These are phyloP conservation scores for Elachura formosa DNA, from an alignment of 2,113 vertebrate species.

Conservation along the genomic window DNA sequence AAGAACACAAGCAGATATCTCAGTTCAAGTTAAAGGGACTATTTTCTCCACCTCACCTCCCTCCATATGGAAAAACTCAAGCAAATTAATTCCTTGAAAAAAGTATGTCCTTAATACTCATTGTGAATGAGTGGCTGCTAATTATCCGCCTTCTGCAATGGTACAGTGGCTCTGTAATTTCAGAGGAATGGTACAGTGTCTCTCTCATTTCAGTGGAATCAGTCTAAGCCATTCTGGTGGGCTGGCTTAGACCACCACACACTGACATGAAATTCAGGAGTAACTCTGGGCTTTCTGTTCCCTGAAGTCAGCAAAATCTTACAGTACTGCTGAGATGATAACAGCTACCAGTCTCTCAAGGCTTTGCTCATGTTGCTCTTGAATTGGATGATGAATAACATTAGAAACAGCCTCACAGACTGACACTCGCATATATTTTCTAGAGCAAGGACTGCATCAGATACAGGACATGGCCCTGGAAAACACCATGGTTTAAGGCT, in stretches of 20 bases:
- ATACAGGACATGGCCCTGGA: neutral
- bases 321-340: neutral
- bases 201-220: too few relatives aligned
- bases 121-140: neutral
- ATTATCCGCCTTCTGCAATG: neutral
- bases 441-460: neutral
- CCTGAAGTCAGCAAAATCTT: constrained; percentile 19
- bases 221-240: neutral
- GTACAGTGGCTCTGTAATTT: neutral
- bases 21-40: neutral
- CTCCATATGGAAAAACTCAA: neutral
- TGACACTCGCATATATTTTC: neutral
- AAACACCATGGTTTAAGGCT: neutral
- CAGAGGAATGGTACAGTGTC: neutral
- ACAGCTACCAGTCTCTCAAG: constrained; percentile 9
- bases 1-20: neutral
- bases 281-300: constrained; percentile 4
- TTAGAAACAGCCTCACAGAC: neutral
- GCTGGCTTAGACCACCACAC: neutral
- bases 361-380: neutral
- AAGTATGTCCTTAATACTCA: neutral
- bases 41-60: neutral
- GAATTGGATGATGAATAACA: constrained; percentile 15
- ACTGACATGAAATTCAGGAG: neutral
- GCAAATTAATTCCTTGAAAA: neutral